Base-by-base conservation (phyloP, 2,113 vertebrate species). In the Podarcis cretensis region DNA sequence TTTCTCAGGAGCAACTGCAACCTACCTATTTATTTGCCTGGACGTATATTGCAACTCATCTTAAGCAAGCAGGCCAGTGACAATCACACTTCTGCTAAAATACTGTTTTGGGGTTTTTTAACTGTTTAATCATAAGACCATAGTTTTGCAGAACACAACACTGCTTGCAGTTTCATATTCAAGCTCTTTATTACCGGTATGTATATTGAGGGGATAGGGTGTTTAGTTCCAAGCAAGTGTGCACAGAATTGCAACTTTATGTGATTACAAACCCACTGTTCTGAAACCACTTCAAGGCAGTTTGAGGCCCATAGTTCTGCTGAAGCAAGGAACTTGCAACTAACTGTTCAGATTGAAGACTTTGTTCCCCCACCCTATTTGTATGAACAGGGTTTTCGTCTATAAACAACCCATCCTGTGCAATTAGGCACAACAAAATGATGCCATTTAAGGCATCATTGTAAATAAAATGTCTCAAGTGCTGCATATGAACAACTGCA, bases 241-340 rank as follows among this genome's bases (percentile, higher is more conserved):
- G 14, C 35, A 48, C 5, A 30, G 76, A 37, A 78, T 27, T 27
- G 43, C 23, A 77, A 23, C 23, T 23, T 48, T 48, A 23, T 78
- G 40, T 63, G 59, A 54, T 43, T 78, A 85, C 43, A 27, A 84
- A 69, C 90, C 37, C 6, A 43, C 35, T 25, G 18, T 43, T 9
- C 23, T 77, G 32, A 40, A 43, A 43, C 10, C 21, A n/a, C 13
- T 54, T 54, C 25, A 25, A 78, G 48, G 40, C 76, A 48, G 13
- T 79, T 54, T 14, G 43, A 54, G 30, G 27, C 30, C 77, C 30
- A 14, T 5, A 16, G 27, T 54, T 3, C 27, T 25, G 57, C 27
- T 32, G 21, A 37, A 37, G 20, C 4, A 13, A 59, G 82, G 80
- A 90, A 93, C 91, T 90, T 93, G 86, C 90, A 90, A 66, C 77